Conservation (phyloP, 2,888 invertebrate genomes). For the Lasioglossum vierecki region DNA sequence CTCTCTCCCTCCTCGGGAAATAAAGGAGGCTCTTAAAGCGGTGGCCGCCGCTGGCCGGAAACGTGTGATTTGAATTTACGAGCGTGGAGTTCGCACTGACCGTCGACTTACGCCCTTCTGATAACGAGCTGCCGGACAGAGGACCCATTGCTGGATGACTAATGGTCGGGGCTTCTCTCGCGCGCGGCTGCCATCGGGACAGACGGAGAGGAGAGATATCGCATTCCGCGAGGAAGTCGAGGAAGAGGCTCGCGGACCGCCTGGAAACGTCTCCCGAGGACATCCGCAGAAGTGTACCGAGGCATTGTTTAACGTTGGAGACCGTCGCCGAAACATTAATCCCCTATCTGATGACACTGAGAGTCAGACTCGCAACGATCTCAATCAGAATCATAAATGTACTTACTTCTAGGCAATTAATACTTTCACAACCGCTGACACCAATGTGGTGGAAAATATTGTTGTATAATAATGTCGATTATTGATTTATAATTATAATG, state of each 20-base stretch:
- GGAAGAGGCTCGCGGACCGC: constrained; percentile 36
- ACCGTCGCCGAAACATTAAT: background rate
- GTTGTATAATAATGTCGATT: too few species aligned
- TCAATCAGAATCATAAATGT: background rate
- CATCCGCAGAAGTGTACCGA: background rate
- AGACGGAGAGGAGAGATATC: constrained; percentile 48
- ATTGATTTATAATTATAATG: too few species aligned
- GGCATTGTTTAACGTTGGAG: background rate
- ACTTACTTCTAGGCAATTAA: too few species aligned
- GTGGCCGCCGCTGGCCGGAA: constrained; percentile 50
- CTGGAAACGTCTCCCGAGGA: constrained; percentile 17
- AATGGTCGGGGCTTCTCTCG: constrained; percentile 63
- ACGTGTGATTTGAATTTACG: constrained; percentile 69
- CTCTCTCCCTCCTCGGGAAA: background rate
- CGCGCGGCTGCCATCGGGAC: constrained; percentile 18
- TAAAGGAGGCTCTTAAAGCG: constrained; percentile 36
- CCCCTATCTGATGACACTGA: background rate
- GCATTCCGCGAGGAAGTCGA: constrained; percentile 58
- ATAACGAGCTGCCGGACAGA: constrained; percentile 68
- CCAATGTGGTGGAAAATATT: too few species aligned
- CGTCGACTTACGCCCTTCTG: constrained; percentile 66
- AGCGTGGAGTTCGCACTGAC: constrained; percentile 61
- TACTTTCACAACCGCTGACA: too few species aligned
- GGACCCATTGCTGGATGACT: constrained; percentile 73
- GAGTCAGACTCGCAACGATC: background rate